Conservation (phyloP, 2,888 invertebrate genomes). For the Octonoba sinensis region DNA sequence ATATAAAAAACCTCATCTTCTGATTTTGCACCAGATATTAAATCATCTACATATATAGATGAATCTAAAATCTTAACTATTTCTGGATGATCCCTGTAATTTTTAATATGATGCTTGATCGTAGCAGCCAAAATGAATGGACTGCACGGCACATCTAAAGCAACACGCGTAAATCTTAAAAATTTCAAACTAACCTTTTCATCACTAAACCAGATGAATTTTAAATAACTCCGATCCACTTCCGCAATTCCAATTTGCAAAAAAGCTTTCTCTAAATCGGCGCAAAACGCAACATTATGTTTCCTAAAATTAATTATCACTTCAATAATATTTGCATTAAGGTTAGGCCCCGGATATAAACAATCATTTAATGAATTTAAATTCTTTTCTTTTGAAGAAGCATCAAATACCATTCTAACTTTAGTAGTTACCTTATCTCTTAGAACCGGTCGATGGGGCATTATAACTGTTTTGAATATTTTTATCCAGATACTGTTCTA, state of each 20-base stretch:
- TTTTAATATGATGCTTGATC: background rate
- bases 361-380: background rate
- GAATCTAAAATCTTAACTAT: background rate
- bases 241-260: no score
- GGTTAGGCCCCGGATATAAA: background rate
- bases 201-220: background rate
- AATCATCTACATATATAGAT: background rate
- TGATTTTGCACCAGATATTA: background rate
- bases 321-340: background rate
- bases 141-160: background rate
- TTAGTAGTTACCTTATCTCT: no score
- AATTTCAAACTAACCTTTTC: background rate
- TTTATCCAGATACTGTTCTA: background rate
- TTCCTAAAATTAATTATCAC: background rate
- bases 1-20: no score
- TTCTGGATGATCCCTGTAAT: background rate
- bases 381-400: conserved; percentile 1
- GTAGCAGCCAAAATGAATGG: background rate
- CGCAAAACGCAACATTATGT: background rate
- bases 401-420: background rate
- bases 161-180: background rate
- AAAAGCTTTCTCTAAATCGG: background rate
- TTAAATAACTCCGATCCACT: background rate
- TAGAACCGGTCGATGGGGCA: background rate
- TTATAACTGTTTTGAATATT: background rate